These are phyloP conservation scores for Eulithis testata DNA, from an alignment of 2,888 invertebrate genomes.

Conservation along the genomic window DNA sequence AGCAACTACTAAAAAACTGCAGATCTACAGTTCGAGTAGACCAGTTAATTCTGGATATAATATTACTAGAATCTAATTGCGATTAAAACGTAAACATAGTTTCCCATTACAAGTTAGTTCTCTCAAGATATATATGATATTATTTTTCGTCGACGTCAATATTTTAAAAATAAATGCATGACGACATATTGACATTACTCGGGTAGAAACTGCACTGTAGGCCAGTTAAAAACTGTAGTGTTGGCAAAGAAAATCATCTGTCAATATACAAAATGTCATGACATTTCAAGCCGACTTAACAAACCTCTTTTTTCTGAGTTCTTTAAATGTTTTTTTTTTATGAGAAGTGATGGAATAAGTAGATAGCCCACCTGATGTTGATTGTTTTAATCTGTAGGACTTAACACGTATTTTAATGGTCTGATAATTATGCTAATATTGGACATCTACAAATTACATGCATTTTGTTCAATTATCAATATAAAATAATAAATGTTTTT, in stretches of 20 bases:
- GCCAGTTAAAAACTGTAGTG: constrained; percentile 23
- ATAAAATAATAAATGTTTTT: too few species aligned
- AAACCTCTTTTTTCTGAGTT: neutral
- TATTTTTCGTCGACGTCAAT: constrained; percentile 17
- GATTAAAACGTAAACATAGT: too few species aligned
- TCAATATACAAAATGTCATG: constrained; percentile 19
- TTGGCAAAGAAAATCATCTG: constrained; percentile 23
- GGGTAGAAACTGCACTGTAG: constrained; percentile 23
- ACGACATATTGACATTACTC: constrained; percentile 29
- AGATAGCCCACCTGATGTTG: neutral
- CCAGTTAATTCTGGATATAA: too few species aligned
- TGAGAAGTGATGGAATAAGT: too few species aligned
- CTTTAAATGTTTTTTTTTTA: too few species aligned
- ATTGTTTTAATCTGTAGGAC: constrained; percentile 3
- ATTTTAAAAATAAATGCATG: constrained; percentile 15
- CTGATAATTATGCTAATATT: constrained; percentile 2
- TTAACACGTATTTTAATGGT: neutral
- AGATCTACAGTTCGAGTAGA: too few species aligned
- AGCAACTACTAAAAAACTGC: too few species aligned
- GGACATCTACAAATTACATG: neutral
- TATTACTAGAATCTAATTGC: too few species aligned
- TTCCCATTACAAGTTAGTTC: neutral
- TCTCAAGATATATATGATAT: neutral
- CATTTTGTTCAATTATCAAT: too few species aligned
- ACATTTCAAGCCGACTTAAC: constrained; percentile 11